Percentiles rank a stretch among this genome's conserved stretches.
phyloP scores from a whole-genome alignment of 2,888 invertebrate genomes.

The Metellina segmentata region DNA sequence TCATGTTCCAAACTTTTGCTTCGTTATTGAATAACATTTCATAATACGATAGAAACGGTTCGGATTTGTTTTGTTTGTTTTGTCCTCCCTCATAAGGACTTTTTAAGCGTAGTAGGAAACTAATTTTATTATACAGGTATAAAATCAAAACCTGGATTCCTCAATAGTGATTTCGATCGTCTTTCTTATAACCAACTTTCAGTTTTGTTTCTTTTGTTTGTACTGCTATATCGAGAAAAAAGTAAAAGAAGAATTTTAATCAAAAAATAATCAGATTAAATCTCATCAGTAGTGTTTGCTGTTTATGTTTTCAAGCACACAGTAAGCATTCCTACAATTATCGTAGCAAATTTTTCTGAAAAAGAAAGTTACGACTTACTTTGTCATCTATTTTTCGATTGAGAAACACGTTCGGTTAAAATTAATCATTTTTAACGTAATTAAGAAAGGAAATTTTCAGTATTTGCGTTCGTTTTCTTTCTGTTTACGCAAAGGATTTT shows the following conservation, averaged over 20 bases:
- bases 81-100: background rate
- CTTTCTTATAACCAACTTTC: slow-evolving; percentile 6
- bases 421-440: slow-evolving; percentile 22
- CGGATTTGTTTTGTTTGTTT: background rate
- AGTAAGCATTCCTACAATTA: background rate
- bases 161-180: background rate
- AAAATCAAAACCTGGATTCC: background rate
- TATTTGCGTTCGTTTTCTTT: too few species aligned
- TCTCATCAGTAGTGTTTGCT: slow-evolving; percentile 26
- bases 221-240: background rate
- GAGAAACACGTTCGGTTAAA: slow-evolving; percentile 32
- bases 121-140: background rate
- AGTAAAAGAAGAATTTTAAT: slow-evolving; percentile 54
- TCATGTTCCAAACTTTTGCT: background rate
- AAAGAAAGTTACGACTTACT: background rate
- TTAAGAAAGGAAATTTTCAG: slow-evolving; percentile 32
- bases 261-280: slow-evolving; percentile 55
- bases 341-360: background rate
- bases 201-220: background rate
- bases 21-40: background rate
- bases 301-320: background rate
- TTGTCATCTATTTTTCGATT: background rate
- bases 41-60: too few species aligned
- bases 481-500: too few species aligned
- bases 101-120: background rate